phyloP scores from a whole-genome alignment of 2,888 invertebrate genomes.

The Tenthredo notha region DNA sequence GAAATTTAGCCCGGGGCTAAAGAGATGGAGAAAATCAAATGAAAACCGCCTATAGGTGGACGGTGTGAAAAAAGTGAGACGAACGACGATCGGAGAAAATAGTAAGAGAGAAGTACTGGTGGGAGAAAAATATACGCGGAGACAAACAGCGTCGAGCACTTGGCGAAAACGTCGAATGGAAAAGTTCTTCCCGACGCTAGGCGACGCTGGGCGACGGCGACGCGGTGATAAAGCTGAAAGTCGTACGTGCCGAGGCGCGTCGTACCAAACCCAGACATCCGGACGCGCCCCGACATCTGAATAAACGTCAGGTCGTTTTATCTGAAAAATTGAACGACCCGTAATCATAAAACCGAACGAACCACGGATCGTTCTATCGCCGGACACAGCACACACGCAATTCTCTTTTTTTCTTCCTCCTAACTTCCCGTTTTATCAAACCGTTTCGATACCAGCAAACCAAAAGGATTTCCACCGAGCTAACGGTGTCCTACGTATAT shows the following conservation, averaged over 20 bases:
- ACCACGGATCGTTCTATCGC: neutral
- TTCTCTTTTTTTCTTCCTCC: neutral
- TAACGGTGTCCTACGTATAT: neutral
- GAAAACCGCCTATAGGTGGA: neutral
- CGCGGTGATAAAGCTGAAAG: constrained; percentile 47
- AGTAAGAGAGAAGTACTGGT: neutral
- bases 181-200: constrained; percentile 2
- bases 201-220: neutral
- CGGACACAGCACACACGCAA: neutral
- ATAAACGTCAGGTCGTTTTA: constrained; percentile 41
- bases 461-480: neutral
- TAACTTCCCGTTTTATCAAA: neutral
- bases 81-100: neutral
- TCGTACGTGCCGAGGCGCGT: constrained; percentile 8
- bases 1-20: neutral
- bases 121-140: neutral
- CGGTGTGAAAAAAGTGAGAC: neutral
- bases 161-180: constrained; percentile 40
- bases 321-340: constrained; percentile 36
- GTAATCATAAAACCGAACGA: constrained; percentile 21
- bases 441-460: neutral
- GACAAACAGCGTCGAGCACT: constrained; percentile 39
- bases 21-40: neutral
- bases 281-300: constrained; percentile 28
- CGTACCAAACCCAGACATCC: constrained; percentile 5